Conservation (phyloP, 2,113 vertebrate species). For the Elaphurus davidianus region DNA sequence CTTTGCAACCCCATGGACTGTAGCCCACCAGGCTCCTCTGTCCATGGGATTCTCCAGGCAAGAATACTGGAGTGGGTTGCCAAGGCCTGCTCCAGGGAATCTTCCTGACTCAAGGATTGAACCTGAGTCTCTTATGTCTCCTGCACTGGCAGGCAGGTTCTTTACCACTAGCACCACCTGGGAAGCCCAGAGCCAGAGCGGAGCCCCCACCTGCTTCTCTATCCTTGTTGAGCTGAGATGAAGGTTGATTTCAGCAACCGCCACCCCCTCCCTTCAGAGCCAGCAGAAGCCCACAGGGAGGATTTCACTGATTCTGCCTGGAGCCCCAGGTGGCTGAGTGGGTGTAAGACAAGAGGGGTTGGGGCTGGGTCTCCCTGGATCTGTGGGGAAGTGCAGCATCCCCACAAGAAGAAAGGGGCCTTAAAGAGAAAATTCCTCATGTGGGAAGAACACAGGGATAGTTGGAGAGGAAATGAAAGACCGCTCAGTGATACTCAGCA, state of each 20-base stretch:
- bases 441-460: not conserved
- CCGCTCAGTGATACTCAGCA: not conserved
- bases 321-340: not conserved
- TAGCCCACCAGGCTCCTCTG: not conserved
- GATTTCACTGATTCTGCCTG: not conserved
- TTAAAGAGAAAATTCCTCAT: not conserved
- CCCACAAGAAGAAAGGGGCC: not conserved
- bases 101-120: not conserved
- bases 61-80: not conserved
- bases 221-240: not conserved
- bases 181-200: not conserved
- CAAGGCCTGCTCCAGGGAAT: not conserved
- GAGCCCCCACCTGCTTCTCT: not conserved
- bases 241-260: not conserved
- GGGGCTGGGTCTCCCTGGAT: not conserved
- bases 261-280: not conserved
- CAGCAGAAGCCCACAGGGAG: not conserved
- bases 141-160: fast-evolving
- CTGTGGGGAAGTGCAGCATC: not conserved
- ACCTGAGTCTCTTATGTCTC: not conserved
- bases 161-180: not conserved
- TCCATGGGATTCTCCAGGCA: not conserved
- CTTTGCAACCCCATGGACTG: not conserved
- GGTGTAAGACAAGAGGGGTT: not conserved
- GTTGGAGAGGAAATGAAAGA: not conserved